A percentile compares a stretch with the other conserved stretches of the same genome.
phyloP scores from a whole-genome alignment of 2,797 vertebrate genomes.

The Nannoperca australis region DNA sequence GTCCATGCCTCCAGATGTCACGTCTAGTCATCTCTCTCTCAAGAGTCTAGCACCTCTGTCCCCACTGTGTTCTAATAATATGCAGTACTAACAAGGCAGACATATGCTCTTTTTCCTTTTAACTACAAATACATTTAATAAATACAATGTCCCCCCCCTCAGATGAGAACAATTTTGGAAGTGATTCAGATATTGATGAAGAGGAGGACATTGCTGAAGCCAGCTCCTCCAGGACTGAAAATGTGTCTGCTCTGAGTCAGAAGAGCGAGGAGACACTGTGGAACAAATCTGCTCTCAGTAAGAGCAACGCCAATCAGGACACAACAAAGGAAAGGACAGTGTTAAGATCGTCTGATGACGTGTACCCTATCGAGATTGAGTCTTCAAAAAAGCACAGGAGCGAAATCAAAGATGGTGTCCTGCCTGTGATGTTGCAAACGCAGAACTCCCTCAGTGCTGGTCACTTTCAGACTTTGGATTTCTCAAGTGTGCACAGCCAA shows the following conservation, averaged over 20 bases:
- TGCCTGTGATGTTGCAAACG: slow-evolving; percentile 84
- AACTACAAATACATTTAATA: background rate
- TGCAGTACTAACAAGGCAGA: background rate
- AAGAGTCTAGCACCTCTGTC: background rate
- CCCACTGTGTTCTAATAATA: background rate
- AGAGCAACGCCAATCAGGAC: slow-evolving; percentile 67
- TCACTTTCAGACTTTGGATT: slow-evolving; percentile 87
- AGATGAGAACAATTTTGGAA: slow-evolving; percentile 88
- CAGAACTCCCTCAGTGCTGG: slow-evolving; percentile 81
- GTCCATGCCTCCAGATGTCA: background rate
- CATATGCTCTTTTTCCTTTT: background rate
- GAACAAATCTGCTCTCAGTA: slow-evolving; percentile 74
- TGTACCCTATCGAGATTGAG: slow-evolving; percentile 74
- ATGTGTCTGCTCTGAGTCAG: slow-evolving; percentile 68
- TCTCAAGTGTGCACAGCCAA: slow-evolving; percentile 85
- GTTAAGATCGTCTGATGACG: slow-evolving; percentile 73
- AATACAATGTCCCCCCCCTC: slow-evolving; percentile 4
- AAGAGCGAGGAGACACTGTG: slow-evolving; percentile 74
- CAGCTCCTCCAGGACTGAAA: slow-evolving; percentile 70
- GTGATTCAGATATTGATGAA: slow-evolving; percentile 87
- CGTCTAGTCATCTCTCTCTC: too few relatives aligned
- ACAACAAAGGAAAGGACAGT: slow-evolving; percentile 68
- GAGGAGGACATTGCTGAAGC: slow-evolving; percentile 80
- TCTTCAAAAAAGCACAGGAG: slow-evolving; percentile 67
- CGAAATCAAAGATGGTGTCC: slow-evolving; percentile 82